Evolutionary conservation across 2,888 invertebrate genomes (phyloP).

Genomic region (Agrotis clavis): DNA sequence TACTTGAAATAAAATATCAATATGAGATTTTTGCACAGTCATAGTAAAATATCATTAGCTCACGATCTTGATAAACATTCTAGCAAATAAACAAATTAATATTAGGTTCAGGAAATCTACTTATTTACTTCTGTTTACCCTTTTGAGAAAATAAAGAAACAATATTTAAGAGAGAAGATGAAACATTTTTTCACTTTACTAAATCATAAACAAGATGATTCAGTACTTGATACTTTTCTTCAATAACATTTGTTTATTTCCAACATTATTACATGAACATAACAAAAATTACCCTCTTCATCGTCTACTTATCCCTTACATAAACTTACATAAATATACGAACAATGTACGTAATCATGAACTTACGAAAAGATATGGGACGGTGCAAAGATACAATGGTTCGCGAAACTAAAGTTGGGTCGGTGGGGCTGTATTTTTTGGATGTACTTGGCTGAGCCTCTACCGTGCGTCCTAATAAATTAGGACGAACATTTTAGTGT

Average conservation of each 20-base stretch:
- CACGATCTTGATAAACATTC: too few relatives aligned
- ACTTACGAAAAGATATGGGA: conserved; percentile 36
- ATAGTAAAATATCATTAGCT: too few relatives aligned
- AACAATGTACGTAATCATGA: conserved; percentile 33
- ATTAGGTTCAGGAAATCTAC: too few relatives aligned
- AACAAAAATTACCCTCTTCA: conserved; percentile 15
- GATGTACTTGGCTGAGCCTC: conserved; percentile 8
- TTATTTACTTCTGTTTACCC: background rate
- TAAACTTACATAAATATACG: conserved; percentile 33
- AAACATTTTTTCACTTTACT: background rate
- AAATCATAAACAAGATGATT: background rate
- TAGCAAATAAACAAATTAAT: too few relatives aligned
- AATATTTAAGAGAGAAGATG: background rate
- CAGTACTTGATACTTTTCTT: background rate
- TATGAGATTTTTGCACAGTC: too few relatives aligned
- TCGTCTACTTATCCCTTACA: conserved; percentile 29
- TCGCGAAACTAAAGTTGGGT: conserved; percentile 20
- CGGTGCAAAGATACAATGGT: conserved; percentile 25
- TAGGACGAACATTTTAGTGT: conserved; percentile 45
- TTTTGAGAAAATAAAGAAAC: background rate
- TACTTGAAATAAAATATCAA: too few relatives aligned
- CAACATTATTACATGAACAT: background rate
- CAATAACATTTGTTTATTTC: background rate
- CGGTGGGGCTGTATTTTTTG: conserved; percentile 41
- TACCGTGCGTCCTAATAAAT: conserved; percentile 47